Evolutionary conservation across 2,797 vertebrate species (phyloP).

Genomic region (Nannoperca obscura): DNA sequence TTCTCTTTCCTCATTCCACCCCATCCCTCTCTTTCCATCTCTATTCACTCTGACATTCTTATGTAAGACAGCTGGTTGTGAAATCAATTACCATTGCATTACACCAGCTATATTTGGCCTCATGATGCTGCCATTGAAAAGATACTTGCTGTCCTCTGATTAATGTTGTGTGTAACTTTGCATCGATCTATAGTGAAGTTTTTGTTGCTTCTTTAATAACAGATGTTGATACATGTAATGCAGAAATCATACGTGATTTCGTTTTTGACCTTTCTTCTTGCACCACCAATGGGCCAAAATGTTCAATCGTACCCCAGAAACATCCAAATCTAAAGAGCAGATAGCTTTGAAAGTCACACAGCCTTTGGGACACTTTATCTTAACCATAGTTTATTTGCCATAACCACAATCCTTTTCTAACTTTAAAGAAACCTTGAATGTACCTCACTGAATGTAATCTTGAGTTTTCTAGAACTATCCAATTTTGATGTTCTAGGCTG

Average conservation of each 20-base stretch:
- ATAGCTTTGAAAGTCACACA: not conserved
- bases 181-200: not conserved
- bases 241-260: not conserved
- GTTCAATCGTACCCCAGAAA: not conserved
- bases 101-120: slow-evolving; percentile 58
- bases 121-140: slow-evolving; percentile 60
- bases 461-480: no score
- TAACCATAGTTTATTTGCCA: no score
- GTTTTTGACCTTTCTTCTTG: not conserved
- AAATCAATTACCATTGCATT: slow-evolving; percentile 74
- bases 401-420: no score
- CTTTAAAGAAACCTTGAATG: no score
- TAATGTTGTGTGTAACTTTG: not conserved
- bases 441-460: no score
- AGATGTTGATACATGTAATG: not conserved
- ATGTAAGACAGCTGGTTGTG: slow-evolving; percentile 63
- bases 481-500: no score
- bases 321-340: not conserved
- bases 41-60: slow-evolving; percentile 51
- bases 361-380: no score
- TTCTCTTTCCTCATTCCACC: slow-evolving; percentile 19
- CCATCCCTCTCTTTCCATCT: slow-evolving; percentile 24
- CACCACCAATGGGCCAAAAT: not conserved
- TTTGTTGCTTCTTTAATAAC: not conserved
- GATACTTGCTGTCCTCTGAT: slow-evolving; percentile 9